Evolutionary conservation across 2,113 vertebrate genomes (phyloP), one percentile per base, ranked within the genome.

Genomic region (Mus spicilegus): DNA sequence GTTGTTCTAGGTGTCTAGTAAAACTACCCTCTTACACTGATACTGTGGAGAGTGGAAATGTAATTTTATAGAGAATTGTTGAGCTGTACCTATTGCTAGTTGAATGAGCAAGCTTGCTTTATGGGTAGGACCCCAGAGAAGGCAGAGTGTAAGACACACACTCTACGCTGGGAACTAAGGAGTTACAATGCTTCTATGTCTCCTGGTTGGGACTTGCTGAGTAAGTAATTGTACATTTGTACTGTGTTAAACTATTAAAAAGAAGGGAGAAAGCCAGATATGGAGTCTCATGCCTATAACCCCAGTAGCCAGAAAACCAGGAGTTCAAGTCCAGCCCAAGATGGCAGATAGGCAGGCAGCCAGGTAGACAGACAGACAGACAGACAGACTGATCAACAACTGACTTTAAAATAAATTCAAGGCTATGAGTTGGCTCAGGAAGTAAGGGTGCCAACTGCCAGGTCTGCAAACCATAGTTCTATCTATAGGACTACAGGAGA

Each of bases 1-100:
- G 24, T 12, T 0, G 0, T 2, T 49, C 51, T 2, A 11, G 54
- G 42, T 39, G 49, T 85, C 63, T 20, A 77, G 19, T 39, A 16
- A 16, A 36, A 20, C 77, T 33, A 12, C 22, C 36, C 42, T 89
- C 65, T 63, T 24, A 16, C 7, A 16, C 2, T 9, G 14, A 16
- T 10, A 9, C 0, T 6, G 11, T 3, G 17, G 17, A 81, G 33
- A 54, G 7, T 42, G 5, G 67, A 76, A 70, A 58, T 85, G 16
- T 7, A 63, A 54, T 39, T 54, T 69, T 56, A 36, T 39, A 13
- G 94, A 58, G 77, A n/a, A 54, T 61, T 24, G 42, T 33, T 87
- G 46, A 82, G 65, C 33, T 20, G 16, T 20, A 19, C 46, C 77
- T 65, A 0, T 51, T 63, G 28, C 14, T 77, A 36, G 17, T 22